Evolutionary conservation across 2,797 vertebrate genomes (phyloP), one percentile per base, ranked within the genome.

Genomic region (Cryptoprocta ferox): DNA sequence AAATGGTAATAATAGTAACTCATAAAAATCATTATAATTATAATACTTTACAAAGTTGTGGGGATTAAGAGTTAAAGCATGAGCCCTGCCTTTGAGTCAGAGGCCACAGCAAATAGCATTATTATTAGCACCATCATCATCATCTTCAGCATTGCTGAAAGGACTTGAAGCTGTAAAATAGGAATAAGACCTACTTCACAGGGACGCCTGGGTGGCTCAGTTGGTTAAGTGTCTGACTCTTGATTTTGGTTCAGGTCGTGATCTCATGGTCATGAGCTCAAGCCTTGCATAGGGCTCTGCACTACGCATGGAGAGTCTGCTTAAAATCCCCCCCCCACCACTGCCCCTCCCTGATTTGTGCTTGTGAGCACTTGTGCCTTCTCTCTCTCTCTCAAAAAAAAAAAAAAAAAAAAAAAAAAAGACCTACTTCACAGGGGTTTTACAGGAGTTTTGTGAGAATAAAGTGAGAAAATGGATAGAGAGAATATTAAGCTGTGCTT

Each of bases 21-120:
- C 11, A 1, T 76, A 45, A 19, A 12, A 32, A 14, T 61, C 53
- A 28, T 48, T 5, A 14, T 66, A 42, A 56, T 26, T n/a, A 15
- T 81, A 63, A n/a, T 13, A 26, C 6, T 30, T 35, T 21, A 2
- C 37, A 37, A 15, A 42, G 1, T 11, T 39, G 19, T 28, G n/a
- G 73, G 19, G 8, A 28, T 50, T 50, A 35, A 50, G 53, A 83
- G 12, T n/a, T 10, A 14, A 65, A 32, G 10, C 39, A n/a, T 48
- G 26, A 61, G 7, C 35, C 73, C 86, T n/a, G 37, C 13, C 3
- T 4, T 13, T 70, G 21, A 48, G 8, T 63, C 32, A 73, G 32
- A 19, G 16, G 26, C 61, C n/a, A 10, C 4, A 8, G 28, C 68
- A 10, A 3, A 0, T 21, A 53, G 32, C 8, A 0, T 65, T 42